Conservation (phyloP, 2,888 invertebrate species). For the Nemurella pictetii region DNA sequence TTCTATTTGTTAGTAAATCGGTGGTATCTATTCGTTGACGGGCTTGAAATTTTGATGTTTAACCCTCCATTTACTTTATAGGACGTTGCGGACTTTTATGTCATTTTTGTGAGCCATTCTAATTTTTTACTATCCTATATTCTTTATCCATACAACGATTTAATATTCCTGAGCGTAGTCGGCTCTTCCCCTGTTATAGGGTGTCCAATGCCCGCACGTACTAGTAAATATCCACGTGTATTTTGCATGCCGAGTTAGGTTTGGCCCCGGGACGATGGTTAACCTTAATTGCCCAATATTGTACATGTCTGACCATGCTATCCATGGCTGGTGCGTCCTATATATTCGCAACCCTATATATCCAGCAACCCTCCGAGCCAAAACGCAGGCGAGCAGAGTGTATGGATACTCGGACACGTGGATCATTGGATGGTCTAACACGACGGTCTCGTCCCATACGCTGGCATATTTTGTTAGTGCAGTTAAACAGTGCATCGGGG, state of each 20-base stretch:
- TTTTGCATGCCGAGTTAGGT: not conserved
- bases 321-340: not conserved
- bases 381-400: too few species aligned
- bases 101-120: not conserved
- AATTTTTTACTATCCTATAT: not conserved
- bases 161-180: not conserved
- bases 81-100: not conserved
- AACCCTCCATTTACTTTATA: not conserved
- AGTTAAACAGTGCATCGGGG: constrained; percentile 35
- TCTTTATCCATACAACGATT: not conserved
- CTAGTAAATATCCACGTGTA: not conserved
- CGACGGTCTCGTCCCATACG: too few species aligned
- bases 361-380: too few species aligned
- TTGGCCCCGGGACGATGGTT: not conserved
- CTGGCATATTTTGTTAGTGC: too few species aligned
- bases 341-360: too few species aligned
- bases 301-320: not conserved
- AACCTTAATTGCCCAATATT: constrained; percentile 2
- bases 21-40: not conserved
- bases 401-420: too few species aligned
- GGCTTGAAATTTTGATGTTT: not conserved
- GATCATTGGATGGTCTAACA: too few species aligned
- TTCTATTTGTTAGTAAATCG: not conserved
- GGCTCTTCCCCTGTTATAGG: not conserved
- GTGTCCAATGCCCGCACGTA: too few species aligned